Evolutionary conservation across 1,140 invertebrate genomes (phyloP), one percentile per base, ranked within the genome.

Genomic region (Drosophila parabipectinata): DNA sequence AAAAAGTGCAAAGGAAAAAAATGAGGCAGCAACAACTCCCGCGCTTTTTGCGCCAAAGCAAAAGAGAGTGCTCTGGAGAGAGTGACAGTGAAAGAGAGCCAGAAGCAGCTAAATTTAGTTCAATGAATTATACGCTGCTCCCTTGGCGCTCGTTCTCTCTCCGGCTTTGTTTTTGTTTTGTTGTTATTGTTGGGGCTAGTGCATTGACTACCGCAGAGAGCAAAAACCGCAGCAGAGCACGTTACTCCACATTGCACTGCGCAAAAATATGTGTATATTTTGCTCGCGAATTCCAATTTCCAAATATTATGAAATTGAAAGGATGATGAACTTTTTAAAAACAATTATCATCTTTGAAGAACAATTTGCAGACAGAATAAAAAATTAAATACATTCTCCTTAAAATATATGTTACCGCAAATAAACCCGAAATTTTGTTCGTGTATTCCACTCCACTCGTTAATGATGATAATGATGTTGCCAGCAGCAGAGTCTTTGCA

Each of bases 101-200:
- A 76, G 62, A 45, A 66, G 56, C 66, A 41, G 67, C 82, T 77
- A 85, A 77, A 85, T 81, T 85, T 87, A 85, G 82, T 82, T 85
- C 82, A 87, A 87, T 85, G 82, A 82, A 85, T 87, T 68, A 61
- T 56, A 47, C 62, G 7, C 26, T 44, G 41, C 72, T 74, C 56
- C 58, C 71, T 61, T 28, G 26, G 26, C 41, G 47, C 34, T 63
- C 47, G 56, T 41, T 24, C 48, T 57, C 58, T 57, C 15, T 47
- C 44, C 41, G 41, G 26, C 68, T 79, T 79, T 79, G 83, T 87
- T 83, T 88, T 79, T 88, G 72, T 88, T 83, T 87, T 82, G 83
- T 75, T 77, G 74, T 77, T 77, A 71, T 77, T 77, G 73, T 84
- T 83, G 79, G 60, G 72, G 47, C 53, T 67, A 79, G 79, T 87